Percentiles rank a stretch among this genome's conserved stretches.
These are phyloP conservation scores for Tiphia femorata DNA, from an alignment of 2,888 invertebrate species.

Conservation along the genomic window DNA sequence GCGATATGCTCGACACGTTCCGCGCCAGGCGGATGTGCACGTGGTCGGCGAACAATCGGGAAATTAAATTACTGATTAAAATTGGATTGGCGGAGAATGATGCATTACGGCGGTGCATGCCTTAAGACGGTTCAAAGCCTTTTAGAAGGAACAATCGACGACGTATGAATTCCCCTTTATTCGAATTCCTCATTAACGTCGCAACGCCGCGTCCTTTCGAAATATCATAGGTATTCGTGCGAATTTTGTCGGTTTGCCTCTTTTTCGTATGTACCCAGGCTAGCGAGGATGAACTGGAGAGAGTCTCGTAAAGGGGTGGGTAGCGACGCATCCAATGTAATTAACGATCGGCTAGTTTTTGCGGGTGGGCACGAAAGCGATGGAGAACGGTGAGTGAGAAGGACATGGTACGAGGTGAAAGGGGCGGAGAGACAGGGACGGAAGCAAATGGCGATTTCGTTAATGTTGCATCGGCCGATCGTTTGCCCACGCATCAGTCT, in stretches of 20 bases:
- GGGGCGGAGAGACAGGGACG: conserved; percentile 2
- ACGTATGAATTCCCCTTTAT: too few species aligned
- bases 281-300: background rate
- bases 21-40: background rate
- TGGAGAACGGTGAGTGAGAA: too few species aligned
- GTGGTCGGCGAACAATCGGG: background rate
- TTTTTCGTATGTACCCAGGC: too few species aligned
- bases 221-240: too few species aligned
- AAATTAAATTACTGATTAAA: conserved; percentile 2
- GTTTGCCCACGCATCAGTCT: conserved; percentile 48
- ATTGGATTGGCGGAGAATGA: too few species aligned
- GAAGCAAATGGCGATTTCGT: conserved; percentile 37
- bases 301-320: background rate
- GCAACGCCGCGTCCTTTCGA: too few species aligned
- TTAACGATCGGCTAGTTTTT: conserved; percentile 3
- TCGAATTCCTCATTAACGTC: too few species aligned
- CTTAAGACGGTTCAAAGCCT: too few species aligned
- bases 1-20: conserved; percentile 7
- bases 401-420: background rate
- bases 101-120: too few species aligned
- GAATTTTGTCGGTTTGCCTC: too few species aligned
- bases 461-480: conserved; percentile 46
- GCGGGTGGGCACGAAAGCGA: background rate
- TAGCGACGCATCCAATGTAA: background rate
- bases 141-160: too few species aligned